Evolutionary conservation across 2,113 vertebrate genomes (phyloP).

Genomic region (Macheiramphus alcinus): DNA sequence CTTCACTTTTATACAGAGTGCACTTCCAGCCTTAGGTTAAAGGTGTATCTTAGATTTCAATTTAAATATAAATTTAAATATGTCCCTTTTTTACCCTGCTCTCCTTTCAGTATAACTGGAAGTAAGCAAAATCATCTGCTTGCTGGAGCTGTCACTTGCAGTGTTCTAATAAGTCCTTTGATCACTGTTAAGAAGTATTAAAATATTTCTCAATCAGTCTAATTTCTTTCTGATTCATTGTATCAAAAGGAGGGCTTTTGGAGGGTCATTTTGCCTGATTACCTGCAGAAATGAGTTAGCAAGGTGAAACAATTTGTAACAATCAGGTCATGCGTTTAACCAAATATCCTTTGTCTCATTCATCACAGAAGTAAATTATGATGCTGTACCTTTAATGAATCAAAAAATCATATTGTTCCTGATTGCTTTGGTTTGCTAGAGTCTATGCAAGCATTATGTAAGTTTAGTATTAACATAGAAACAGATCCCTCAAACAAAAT

Average conservation of each 20-base stretch:
- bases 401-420: background rate
- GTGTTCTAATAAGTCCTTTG: background rate
- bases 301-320: background rate
- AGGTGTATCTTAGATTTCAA: background rate
- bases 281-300: background rate
- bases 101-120: background rate
- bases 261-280: background rate
- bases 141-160: background rate
- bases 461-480: background rate
- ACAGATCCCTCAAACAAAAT: background rate
- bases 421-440: background rate
- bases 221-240: background rate
- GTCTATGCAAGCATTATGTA: background rate
- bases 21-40: background rate
- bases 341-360: background rate
- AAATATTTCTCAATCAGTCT: background rate
- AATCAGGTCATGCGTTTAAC: background rate
- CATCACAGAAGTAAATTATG: background rate
- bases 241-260: background rate
- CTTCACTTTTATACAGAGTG: background rate
- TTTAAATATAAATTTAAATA: background rate
- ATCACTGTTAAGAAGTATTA: background rate
- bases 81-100: background rate
- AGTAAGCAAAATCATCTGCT: background rate
- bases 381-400: background rate